phyloP scores from a whole-genome alignment of 2,888 invertebrate species.

The Zootermopsis nevadensis region DNA sequence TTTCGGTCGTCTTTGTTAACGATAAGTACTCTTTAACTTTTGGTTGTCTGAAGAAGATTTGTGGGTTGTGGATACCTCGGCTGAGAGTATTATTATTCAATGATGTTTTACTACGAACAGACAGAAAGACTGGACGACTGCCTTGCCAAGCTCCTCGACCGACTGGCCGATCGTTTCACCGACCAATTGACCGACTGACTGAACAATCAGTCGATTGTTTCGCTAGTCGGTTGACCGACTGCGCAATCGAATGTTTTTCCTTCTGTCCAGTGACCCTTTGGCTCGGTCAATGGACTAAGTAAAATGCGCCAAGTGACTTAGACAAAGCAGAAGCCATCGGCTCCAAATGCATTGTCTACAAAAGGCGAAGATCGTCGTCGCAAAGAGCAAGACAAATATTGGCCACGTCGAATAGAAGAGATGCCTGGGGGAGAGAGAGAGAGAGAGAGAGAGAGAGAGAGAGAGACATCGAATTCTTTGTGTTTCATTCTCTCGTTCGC shows the following conservation, averaged over 20 bases:
- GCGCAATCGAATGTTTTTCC: background rate
- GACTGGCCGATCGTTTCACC: too few relatives aligned
- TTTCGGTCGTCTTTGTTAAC: too few relatives aligned
- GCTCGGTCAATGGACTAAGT: background rate
- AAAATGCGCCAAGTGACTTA: background rate
- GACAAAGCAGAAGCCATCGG: slow-evolving; percentile 27
- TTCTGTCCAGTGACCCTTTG: background rate
- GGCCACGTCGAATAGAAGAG: slow-evolving; percentile 38
- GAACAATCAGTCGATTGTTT: too few relatives aligned
- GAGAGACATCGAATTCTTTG: slow-evolving; percentile 31
- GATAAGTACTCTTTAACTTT: too few relatives aligned
- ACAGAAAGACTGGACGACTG: too few relatives aligned
- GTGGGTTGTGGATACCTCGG: too few relatives aligned
- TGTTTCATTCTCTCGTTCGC: background rate
- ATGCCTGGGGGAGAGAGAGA: slow-evolving; percentile 22
- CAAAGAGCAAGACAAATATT: slow-evolving; percentile 39
- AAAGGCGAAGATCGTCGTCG: background rate
- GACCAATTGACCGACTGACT: too few relatives aligned
- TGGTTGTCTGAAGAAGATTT: too few relatives aligned
- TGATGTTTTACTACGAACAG: too few relatives aligned
- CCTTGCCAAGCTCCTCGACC: too few relatives aligned
- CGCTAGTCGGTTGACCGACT: too few relatives aligned
- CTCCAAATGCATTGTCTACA: slow-evolving; percentile 29
- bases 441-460: background rate
- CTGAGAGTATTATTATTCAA: too few relatives aligned